phyloP scores from a whole-genome alignment of 2,113 vertebrate genomes.

The Gambusia holbrooki region DNA sequence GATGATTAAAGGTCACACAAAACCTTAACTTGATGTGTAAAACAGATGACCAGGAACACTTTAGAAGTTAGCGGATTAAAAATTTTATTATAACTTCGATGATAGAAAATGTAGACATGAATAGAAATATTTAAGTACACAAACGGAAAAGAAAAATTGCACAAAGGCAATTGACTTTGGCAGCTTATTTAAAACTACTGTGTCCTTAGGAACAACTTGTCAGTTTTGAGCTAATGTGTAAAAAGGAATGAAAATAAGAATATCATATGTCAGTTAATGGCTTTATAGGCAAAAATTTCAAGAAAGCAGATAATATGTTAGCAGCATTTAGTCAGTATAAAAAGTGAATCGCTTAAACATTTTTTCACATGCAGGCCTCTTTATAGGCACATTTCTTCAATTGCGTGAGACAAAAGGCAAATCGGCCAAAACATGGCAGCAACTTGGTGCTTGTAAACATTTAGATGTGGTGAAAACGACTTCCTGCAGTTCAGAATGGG shows the following conservation, averaged over 20 bases:
- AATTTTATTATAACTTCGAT: constrained; percentile 4
- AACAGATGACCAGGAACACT: not conserved
- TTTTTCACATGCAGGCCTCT: too few relatives aligned
- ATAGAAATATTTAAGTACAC: not conserved
- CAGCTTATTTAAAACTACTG: not conserved
- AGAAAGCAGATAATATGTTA: not conserved
- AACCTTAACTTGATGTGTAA: not conserved
- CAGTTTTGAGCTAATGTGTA: not conserved
- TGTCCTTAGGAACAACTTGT: not conserved
- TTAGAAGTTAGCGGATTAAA: not conserved
- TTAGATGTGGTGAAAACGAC: too few relatives aligned
- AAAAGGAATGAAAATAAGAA: not conserved
- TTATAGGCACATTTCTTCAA: too few relatives aligned
- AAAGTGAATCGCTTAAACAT: not conserved
- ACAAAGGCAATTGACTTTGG: not conserved
- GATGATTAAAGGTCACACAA: not conserved
- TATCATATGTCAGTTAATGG: not conserved
- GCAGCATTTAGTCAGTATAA: not conserved
- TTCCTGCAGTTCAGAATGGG: too few relatives aligned
- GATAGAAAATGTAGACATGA: constrained; percentile 16
- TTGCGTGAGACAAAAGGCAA: too few relatives aligned
- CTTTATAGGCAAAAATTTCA: not conserved
- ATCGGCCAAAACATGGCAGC: too few relatives aligned
- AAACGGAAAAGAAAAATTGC: not conserved
- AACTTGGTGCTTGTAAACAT: too few relatives aligned